These are phyloP conservation scores for Drosophila melanica DNA, from an alignment of 1,140 invertebrate genomes.

Conservation along the genomic window DNA sequence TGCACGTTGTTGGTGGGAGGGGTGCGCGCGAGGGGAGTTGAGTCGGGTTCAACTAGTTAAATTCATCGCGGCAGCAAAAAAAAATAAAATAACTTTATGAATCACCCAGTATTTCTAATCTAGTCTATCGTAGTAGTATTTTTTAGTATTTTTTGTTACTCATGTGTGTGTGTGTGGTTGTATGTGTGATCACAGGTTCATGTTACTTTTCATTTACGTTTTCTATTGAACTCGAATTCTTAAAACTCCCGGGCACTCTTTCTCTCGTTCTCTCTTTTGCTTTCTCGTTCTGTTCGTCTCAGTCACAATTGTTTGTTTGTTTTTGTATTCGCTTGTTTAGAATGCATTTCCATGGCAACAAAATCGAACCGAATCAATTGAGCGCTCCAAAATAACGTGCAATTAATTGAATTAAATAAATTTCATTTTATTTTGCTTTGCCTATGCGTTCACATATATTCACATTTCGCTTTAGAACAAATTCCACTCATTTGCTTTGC, in stretches of 20 bases:
- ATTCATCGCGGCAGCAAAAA: conserved; percentile 22
- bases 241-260: not conserved
- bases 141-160: conserved; percentile 24
- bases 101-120: conserved; percentile 68
- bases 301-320: conserved; percentile 48
- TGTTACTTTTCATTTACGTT: conserved; percentile 22
- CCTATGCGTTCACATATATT: not conserved
- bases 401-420: conserved; percentile 24
- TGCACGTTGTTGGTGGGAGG: conserved; percentile 12
- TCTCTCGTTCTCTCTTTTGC: not conserved
- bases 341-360: conserved; percentile 81
- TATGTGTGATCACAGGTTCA: conserved; percentile 37
- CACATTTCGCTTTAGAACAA: conserved; percentile 17
- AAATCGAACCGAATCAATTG: conserved; percentile 21
- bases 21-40: not conserved
- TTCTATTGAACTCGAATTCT: conserved; percentile 39
- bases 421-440: conserved; percentile 13
- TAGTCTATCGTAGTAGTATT: not conserved
- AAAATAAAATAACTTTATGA: conserved; percentile 28
- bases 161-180: conserved; percentile 1
- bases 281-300: not conserved
- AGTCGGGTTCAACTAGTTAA: conserved; percentile 37
- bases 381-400: conserved; percentile 14
- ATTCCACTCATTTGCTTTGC: conserved; percentile 30
- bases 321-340: conserved; percentile 61